Evolutionary conservation across 1,140 invertebrate genomes (phyloP).

Genomic region (Dinoponera quadriceps): DNA sequence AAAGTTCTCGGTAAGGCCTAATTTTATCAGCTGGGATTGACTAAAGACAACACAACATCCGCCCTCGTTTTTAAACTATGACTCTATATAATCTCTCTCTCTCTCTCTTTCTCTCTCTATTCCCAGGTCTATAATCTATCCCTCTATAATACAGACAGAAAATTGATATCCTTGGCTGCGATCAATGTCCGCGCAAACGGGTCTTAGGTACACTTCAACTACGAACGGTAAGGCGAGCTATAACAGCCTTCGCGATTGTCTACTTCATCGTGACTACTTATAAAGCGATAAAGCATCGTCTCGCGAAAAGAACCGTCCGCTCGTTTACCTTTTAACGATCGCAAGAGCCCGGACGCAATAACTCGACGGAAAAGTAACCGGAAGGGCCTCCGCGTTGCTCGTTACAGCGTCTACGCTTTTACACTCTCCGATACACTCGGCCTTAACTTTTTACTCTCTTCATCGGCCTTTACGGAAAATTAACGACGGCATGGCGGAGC

Average conservation of each 20-base stretch:
- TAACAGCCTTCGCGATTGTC: slow-evolving; percentile 50
- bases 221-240: slow-evolving; percentile 4
- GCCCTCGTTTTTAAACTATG: too few relatives aligned
- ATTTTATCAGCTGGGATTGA: too few relatives aligned
- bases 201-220: background rate
- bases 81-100: too few relatives aligned
- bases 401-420: slow-evolving; percentile 57
- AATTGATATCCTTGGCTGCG: slow-evolving; percentile 5
- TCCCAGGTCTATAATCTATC: background rate
- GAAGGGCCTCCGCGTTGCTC: slow-evolving; percentile 42
- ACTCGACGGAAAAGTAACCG: slow-evolving; percentile 54
- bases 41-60: too few relatives aligned
- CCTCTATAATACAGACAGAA: background rate
- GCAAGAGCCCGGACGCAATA: slow-evolving; percentile 46
- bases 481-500: slow-evolving; percentile 49
- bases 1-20: too few relatives aligned
- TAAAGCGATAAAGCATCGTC: slow-evolving; percentile 57
- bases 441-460: slow-evolving; percentile 62
- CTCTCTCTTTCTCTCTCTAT: too few relatives aligned
- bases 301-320: slow-evolving; percentile 32
- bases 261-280: slow-evolving; percentile 58
- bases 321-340: slow-evolving; percentile 60
- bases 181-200: background rate
- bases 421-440: slow-evolving; percentile 54
- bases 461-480: slow-evolving; percentile 60